Base-by-base conservation (phyloP, 2,888 invertebrate species). In the Calameuta idolon region DNA sequence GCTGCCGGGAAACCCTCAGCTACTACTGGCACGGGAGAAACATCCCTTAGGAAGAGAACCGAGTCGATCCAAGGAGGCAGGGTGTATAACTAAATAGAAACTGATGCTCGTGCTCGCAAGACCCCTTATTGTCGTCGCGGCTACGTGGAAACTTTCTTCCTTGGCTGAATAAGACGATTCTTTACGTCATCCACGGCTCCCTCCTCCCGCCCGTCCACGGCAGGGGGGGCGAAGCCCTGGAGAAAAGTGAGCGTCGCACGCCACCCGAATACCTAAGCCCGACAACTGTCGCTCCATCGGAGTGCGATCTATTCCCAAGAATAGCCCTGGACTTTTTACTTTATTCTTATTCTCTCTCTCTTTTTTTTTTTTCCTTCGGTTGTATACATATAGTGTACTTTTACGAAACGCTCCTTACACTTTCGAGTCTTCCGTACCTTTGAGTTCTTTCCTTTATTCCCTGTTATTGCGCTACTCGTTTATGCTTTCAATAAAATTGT, bases 111-210 rank as follows among this genome's bases (percentile, higher is more conserved):
- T 79, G 85, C 82, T 81, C n/a, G 83, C 84, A 83, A 83, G 83
- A 83, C 86, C 85, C 86, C 86, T 86, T 87, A 86, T 87, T 85
- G 88, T 87, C 87, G 87, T 84, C 83, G 82, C 81, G 84, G 84
- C 87, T 86, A 88, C 84, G 84, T 83, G 85, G 79, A 87, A 85
- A 83, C 87, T 88, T 87, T 83, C 84, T 80, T 55, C 55, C 55
- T 55, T 55, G 55, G 55, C 81, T 85, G 87, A 88, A 87, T 87
- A 88, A 87, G 89, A 87, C 89, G 88, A 89, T 87, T 88, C 89
- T 89, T 88, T 86, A 85, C 85, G 88, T 88, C 86, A 84, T 84
- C 84, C 86, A 80, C 83, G 33, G 0, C 4, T 3, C 33, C 4
- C 33, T 3, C 33, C 33, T 4, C 3, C 33, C n/a, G n/a, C 2